Conservation (phyloP, 2,888 invertebrate genomes). For the Erebia epiphron region DNA sequence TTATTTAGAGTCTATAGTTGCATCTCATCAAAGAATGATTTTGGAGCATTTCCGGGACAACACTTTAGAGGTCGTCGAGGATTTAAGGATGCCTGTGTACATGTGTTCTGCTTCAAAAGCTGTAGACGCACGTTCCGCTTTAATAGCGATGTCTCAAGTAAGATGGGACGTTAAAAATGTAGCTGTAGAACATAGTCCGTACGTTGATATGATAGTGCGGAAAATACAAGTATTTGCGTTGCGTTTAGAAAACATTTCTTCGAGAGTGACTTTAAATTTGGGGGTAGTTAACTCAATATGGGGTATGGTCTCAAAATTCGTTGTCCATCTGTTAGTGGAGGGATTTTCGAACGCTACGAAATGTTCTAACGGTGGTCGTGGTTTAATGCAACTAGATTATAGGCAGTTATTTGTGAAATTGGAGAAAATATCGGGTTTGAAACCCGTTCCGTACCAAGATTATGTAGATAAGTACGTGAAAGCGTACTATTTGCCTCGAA, state of each 20-base stretch:
- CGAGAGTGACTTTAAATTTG: constrained; percentile 87
- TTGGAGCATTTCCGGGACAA: constrained; percentile 88
- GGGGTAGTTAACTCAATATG: constrained; percentile 89
- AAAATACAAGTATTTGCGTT: constrained; percentile 90
- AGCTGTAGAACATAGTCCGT: constrained; percentile 95
- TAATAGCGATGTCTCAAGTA: constrained; percentile 94
- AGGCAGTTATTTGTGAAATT: constrained; percentile 96
- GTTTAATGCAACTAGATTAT: constrained; percentile 98
- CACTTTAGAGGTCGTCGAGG: constrained; percentile 87
- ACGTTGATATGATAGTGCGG: constrained; percentile 90
- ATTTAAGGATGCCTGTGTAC: constrained; percentile 93
- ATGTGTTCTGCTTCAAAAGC: constrained; percentile 92
- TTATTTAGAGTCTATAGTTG: constrained; percentile 92
- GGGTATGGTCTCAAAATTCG: constrained; percentile 93
- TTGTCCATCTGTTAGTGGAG: constrained; percentile 95
- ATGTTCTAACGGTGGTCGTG: constrained; percentile 97
- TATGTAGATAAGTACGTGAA: constrained; percentile 98
- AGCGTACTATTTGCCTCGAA: constrained; percentile 96
- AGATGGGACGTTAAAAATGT: constrained; percentile 98
- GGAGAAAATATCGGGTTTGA: constrained; percentile 92
- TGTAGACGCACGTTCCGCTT: constrained; percentile 89
- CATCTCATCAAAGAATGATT: constrained; percentile 86
- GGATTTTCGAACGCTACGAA: constrained; percentile 96
- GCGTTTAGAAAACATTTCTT: constrained; percentile 88
- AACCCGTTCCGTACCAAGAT: constrained; percentile 93